Evolutionary conservation across 2,797 vertebrate species (phyloP), one percentile per base, ranked within the genome.

Genomic region (Gymnothorax reevesii): DNA sequence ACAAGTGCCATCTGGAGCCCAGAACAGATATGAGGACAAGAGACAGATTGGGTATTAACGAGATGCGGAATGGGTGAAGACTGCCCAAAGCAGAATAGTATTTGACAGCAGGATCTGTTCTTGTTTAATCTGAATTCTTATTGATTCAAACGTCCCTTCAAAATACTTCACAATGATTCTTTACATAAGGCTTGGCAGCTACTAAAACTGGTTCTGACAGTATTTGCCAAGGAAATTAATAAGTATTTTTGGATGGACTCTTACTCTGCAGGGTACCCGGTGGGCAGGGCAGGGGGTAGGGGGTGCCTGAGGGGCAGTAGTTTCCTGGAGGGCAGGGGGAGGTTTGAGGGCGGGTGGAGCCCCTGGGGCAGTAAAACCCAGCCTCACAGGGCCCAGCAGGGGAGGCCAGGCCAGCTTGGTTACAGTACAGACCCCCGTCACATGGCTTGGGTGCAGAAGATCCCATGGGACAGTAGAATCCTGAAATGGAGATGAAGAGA

Each of bases 401-500:
- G 83, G 94, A 91, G 84, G 96, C 95, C 25, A 91, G 20, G 0
- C 96, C 94, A 20, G 95, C 95, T 2, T 89, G 88, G 88, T 95
- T 93, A 91, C 96, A 97, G 88, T 92, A 94, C 84, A 86, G 94
- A 27, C 98, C 98, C 55, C 96, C 94, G 42, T 97, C 93, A 84
- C 98, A 99, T 0, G 95, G 95, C 75, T 95, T 89, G 7, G 98
- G 97, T 0, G 93, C 87, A 84, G 91, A 93, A 0, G 96, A 95
- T 33, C 97, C 98, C 1, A 88, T 27, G 0, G 96, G 97, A 89
- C 98, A 99, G 90, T 91, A 95, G 91, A 97, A 99, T 55, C 98
- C 98, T 84, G 89, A 83, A n/a, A 91, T 93, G 75, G 2, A 62
- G 57, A 88, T 22, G 9, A 20, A 52, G 42, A 52, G 69, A 71